A percentile compares a stretch with the other conserved stretches of the same genome.
These are phyloP conservation scores for Pseudorhiza aurosa DNA, from an alignment of 30 jellyfish, hydroid and myxozoan species.

Conservation along the genomic window DNA sequence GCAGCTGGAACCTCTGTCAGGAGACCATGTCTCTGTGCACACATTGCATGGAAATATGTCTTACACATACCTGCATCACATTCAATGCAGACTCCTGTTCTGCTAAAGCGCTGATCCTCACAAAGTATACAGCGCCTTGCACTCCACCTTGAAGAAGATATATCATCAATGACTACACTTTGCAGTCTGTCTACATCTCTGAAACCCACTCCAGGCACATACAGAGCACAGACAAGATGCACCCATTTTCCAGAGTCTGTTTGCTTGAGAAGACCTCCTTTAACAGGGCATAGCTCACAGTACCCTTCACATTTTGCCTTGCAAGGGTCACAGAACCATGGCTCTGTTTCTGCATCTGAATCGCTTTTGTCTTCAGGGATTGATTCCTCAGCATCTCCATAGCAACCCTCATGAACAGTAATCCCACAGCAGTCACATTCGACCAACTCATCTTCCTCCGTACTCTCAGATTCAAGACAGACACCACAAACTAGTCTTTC, in stretches of 20 bases:
- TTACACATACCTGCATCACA: slow-evolving; percentile 98
- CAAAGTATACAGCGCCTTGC: slow-evolving; percentile 83
- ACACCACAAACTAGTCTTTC: slow-evolving; percentile 79
- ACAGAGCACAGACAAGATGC: slow-evolving; percentile 93
- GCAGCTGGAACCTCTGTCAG: slow-evolving; percentile 92
- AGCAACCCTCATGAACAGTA: slow-evolving; percentile 98
- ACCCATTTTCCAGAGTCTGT: slow-evolving; percentile 94
- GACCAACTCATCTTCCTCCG: slow-evolving; percentile 92
- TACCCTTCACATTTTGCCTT: slow-evolving; percentile 75
- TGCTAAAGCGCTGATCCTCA: slow-evolving; percentile 83
- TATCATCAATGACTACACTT: slow-evolving; percentile 87
- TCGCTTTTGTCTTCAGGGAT: slow-evolving; percentile 70
- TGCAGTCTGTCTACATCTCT: slow-evolving; percentile 84
- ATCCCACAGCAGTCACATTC: slow-evolving; percentile 95
- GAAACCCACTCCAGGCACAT: slow-evolving; percentile 94
- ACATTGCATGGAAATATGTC: slow-evolving; percentile 86
- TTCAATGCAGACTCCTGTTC: slow-evolving; percentile 88
- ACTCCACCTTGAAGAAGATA: slow-evolving; percentile 79
- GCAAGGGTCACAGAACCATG: slow-evolving; percentile 99
- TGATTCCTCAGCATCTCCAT: slow-evolving; percentile 80
- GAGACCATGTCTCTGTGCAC: slow-evolving; percentile 94
- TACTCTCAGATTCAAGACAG: slow-evolving; percentile 80
- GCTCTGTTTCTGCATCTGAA: slow-evolving; percentile 91
- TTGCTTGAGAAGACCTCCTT: slow-evolving; percentile 91
- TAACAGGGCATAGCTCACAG: slow-evolving; percentile 95